phyloP scores from a whole-genome alignment of 2,797 vertebrate genomes.

The Euphonia xanthogaster region DNA sequence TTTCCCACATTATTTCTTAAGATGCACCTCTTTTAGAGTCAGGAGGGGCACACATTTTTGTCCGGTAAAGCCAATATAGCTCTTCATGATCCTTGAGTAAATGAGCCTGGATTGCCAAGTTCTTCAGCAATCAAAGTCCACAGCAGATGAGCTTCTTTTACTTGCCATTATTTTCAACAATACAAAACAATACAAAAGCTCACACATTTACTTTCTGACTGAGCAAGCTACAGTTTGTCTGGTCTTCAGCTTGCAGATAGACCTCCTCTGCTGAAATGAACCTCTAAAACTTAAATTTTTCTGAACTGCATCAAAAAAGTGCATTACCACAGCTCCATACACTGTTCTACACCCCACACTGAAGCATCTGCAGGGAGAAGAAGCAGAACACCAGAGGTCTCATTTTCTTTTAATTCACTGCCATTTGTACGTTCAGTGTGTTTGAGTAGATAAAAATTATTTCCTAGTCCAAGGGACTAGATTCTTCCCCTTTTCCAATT shows the following conservation, averaged over 20 bases:
- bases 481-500: not conserved
- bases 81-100: not conserved
- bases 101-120: not conserved
- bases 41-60: not conserved
- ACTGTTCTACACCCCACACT: not conserved
- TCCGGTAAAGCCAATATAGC: not conserved
- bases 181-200: not conserved
- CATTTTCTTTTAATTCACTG: not conserved
- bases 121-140: not conserved
- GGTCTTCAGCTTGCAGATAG: not conserved
- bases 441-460: not conserved
- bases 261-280: not conserved
- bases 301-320: not conserved
- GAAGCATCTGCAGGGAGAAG: not conserved
- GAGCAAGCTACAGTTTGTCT: not conserved
- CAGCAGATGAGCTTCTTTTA: not conserved
- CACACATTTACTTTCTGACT: not conserved
- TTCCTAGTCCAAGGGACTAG: not conserved
- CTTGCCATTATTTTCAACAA: not conserved
- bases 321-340: not conserved
- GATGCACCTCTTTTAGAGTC: fast-evolving
- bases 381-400: not conserved
- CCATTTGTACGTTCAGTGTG: not conserved
- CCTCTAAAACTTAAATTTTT: not conserved
- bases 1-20: not conserved